Evolutionary conservation across 1,140 invertebrate species (phyloP).

Genomic region (Apis mellifera): DNA sequence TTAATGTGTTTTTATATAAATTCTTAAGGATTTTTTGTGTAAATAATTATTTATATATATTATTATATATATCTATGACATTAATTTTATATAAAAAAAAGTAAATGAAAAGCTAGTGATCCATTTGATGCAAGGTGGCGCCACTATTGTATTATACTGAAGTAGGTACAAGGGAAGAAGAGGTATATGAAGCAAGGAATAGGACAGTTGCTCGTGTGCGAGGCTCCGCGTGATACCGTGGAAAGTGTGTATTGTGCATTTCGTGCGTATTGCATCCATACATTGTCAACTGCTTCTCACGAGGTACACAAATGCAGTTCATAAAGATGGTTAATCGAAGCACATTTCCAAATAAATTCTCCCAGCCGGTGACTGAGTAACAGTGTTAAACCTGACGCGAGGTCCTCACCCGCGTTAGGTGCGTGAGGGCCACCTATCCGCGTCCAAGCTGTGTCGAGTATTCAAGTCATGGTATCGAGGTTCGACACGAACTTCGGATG

Average conservation of each 20-base stretch:
- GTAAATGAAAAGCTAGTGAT: not conserved
- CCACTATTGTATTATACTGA: slow-evolving; percentile 9
- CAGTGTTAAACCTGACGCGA: slow-evolving; percentile 41
- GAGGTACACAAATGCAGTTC: slow-evolving; percentile 31
- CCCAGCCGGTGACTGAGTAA: slow-evolving; percentile 37
- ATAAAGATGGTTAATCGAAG: slow-evolving; percentile 25
- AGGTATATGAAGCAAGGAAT: slow-evolving; percentile 35
- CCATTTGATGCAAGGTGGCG: not conserved
- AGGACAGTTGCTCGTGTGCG: slow-evolving; percentile 55
- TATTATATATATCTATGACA: too few species aligned
- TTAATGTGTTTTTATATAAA: too few species aligned
- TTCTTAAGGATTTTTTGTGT: too few species aligned
- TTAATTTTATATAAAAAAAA: not conserved
- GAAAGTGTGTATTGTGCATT: slow-evolving; percentile 34
- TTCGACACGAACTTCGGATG: slow-evolving; percentile 31
- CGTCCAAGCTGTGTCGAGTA: slow-evolving; percentile 34
- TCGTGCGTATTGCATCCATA: slow-evolving; percentile 31
- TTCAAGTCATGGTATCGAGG: slow-evolving; percentile 57
- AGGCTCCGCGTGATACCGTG: slow-evolving; percentile 32
- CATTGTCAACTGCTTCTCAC: slow-evolving; percentile 35
- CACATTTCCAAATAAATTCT: slow-evolving; percentile 4
- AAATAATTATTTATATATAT: not conserved
- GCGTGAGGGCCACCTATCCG: slow-evolving; percentile 42
- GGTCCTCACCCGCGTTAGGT: slow-evolving; percentile 51
- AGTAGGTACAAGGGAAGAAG: slow-evolving; percentile 2